These are phyloP conservation scores for Gnathochromis pfefferi DNA, from an alignment of 2,113 vertebrate genomes.

Conservation along the genomic window DNA sequence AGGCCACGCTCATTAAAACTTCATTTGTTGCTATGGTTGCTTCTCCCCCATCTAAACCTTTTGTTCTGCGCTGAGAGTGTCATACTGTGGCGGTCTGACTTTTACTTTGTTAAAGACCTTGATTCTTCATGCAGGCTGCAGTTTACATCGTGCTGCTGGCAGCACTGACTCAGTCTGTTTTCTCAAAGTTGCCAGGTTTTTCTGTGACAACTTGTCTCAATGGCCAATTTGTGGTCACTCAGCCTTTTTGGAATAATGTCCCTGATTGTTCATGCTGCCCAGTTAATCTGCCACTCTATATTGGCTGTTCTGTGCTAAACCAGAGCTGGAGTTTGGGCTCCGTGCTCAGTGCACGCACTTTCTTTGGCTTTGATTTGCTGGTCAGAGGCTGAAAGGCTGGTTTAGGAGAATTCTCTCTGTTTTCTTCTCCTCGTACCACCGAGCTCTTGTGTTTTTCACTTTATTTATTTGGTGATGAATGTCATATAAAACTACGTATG, in stretches of 20 bases:
- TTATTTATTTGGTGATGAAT: background rate
- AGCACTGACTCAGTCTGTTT: conserved; percentile 10
- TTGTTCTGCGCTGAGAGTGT: background rate
- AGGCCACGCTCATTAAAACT: background rate
- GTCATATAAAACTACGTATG: background rate
- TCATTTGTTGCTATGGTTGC: background rate
- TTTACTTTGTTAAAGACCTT: background rate
- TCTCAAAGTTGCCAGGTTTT: background rate
- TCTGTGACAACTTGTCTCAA: background rate
- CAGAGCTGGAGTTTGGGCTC: background rate
- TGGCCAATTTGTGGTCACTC: conserved; percentile 14
- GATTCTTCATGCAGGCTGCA: background rate
- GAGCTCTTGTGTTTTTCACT: background rate
- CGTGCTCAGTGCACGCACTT: background rate
- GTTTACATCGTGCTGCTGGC: background rate
- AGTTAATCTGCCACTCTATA: background rate
- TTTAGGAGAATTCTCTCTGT: background rate
- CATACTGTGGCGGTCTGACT: background rate
- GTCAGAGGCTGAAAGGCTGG: background rate
- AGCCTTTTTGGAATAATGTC: background rate
- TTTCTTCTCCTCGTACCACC: background rate
- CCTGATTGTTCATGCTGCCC: background rate
- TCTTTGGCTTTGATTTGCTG: background rate
- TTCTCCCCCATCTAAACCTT: background rate
- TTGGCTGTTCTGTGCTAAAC: background rate